Evolutionary conservation across 2,113 vertebrate genomes (phyloP), one percentile per base, ranked within the genome.

Genomic region (Tragelaphus scriptus): DNA sequence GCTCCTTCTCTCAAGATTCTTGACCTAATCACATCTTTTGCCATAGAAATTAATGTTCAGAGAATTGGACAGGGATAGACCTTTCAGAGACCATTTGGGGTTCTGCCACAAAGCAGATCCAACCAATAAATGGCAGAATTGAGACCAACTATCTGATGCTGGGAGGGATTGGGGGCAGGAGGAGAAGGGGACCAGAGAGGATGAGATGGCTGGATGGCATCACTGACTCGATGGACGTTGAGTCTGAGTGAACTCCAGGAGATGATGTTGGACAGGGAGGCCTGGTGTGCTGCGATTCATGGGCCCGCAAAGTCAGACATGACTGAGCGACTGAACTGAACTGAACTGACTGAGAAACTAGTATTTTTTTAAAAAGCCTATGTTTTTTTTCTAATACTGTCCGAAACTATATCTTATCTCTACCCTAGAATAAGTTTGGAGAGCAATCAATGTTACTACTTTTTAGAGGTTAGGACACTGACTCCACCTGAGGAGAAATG

Each of bases 401-500:
- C 19, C 61, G 68, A 96, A 89, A 89, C 30, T 59, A 12, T 7
- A 40, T 58, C 2, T 77, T 88, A 26, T 77, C 19, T 96, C 71
- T 88, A 4, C 36, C 90, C 30, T 32, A 65, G 19, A 86, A 79
- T 56, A 87, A 51, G 84, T 49, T 16, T 87, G 56, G 58, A 91
- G 36, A 63, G 59, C 15, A 79, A 3, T 85, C 19, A 61, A 2
- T 68, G 14, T 75, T 61, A 61, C 8, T 17, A 16, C n/a, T 8
- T 88, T 92, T 88, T 56, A 86, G 30, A 97, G n/a, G 30, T 58
- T 98, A 97, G 97, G 92, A 98, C 98, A 92, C 81, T 92, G 91
- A 98, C 92, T 71, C 40, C 1, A 9, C 14, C 10, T 55, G 5
- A 91, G 15, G 32, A 32, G 28, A 92, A 85, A 95, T 98, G 94